Evolutionary conservation across 2,113 vertebrate species (phyloP).

Genomic region (Raja brachyura): DNA sequence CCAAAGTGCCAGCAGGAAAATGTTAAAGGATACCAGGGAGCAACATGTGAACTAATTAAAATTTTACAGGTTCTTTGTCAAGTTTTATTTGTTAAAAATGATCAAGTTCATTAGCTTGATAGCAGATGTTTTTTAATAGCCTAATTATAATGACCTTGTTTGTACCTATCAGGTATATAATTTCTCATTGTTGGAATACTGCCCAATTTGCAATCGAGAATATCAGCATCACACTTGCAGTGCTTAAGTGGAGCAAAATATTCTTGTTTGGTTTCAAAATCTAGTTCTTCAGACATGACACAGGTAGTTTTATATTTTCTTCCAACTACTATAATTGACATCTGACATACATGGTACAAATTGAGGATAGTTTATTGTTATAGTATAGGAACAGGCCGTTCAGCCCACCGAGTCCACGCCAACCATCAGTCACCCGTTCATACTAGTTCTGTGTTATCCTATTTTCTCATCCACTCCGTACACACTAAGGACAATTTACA

Average conservation of each 20-base stretch:
- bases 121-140: slow-evolving; percentile 39
- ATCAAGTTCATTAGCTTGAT: slow-evolving; percentile 38
- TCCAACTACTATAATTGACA: neutral
- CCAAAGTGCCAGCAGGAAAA: neutral
- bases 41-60: slow-evolving; percentile 34
- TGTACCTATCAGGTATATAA: slow-evolving; percentile 37
- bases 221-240: slow-evolving; percentile 16
- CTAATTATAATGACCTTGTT: slow-evolving; percentile 38
- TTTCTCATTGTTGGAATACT: slow-evolving; percentile 34
- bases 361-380: too few species aligned
- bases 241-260: neutral
- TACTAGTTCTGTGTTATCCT: too few species aligned
- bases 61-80: slow-evolving; percentile 37
- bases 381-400: too few species aligned
- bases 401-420: too few species aligned
- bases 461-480: too few species aligned
- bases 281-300: neutral
- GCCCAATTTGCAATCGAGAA: slow-evolving; percentile 28
- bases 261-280: neutral
- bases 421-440: too few species aligned
- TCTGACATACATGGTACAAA: neutral
- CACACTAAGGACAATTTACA: too few species aligned
- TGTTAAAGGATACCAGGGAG: slow-evolving; percentile 20
- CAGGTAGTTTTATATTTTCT: neutral
- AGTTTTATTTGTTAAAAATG: slow-evolving; percentile 39